Conservation (phyloP, 2,888 invertebrate species). For the Callimorpha dominula region DNA sequence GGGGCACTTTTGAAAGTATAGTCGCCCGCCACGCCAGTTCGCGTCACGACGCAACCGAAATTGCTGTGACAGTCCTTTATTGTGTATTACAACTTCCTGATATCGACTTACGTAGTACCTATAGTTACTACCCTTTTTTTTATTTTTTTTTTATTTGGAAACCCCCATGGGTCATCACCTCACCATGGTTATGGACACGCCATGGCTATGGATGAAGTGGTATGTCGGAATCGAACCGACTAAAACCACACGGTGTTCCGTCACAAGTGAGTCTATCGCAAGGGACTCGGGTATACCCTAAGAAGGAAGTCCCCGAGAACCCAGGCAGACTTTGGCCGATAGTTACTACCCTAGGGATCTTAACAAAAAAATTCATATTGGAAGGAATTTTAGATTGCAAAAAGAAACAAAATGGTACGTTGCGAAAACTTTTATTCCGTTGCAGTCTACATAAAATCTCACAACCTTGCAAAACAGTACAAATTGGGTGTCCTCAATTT, state of each 20-base stretch:
- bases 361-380: background rate
- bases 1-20: slow-evolving; percentile 86
- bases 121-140: background rate
- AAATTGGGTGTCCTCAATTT: slow-evolving; percentile 54
- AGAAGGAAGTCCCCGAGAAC: too few species aligned
- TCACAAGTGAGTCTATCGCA: too few species aligned
- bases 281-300: too few species aligned
- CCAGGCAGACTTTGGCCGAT: too few species aligned
- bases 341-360: background rate
- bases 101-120: slow-evolving; percentile 50
- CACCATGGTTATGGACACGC: too few species aligned
- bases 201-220: too few species aligned
- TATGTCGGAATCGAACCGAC: too few species aligned
- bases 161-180: too few species aligned
- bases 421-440: slow-evolving; percentile 26
- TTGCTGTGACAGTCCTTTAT: slow-evolving; percentile 74
- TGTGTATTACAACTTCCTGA: slow-evolving; percentile 57
- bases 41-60: slow-evolving; percentile 65
- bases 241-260: too few species aligned
- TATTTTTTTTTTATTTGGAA: too few species aligned
- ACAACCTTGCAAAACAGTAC: slow-evolving; percentile 47
- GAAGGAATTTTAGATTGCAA: slow-evolving; percentile 10
- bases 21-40: slow-evolving; percentile 51
- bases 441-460: slow-evolving; percentile 26
- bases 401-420: slow-evolving; percentile 20